These are phyloP conservation scores for Silurus lanzhouensis DNA, from an alignment of 2,797 vertebrate genomes.

Conservation along the genomic window DNA sequence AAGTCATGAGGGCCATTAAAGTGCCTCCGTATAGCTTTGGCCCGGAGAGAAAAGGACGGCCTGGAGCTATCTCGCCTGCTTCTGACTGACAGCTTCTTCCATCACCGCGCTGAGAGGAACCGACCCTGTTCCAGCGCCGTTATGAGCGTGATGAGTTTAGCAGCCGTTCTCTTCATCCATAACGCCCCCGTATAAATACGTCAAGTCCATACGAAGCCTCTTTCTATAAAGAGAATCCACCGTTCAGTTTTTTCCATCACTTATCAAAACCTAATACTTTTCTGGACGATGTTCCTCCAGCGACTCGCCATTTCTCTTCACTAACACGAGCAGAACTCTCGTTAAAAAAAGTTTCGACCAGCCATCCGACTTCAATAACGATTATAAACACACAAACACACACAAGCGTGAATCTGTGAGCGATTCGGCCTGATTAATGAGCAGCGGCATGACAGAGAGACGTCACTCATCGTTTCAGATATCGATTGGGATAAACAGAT, in stretches of 20 bases:
- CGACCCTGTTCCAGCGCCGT: conserved; percentile 42
- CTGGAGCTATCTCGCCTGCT: neutral
- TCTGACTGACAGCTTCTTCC: conserved; percentile 39
- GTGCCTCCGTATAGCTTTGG: neutral
- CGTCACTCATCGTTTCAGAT: neutral
- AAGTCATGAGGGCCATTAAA: neutral
- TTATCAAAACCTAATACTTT: neutral
- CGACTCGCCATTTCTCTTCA: neutral
- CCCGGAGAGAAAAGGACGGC: neutral
- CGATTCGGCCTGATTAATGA: neutral
- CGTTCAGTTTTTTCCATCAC: neutral
- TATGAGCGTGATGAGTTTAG: conserved; percentile 66
- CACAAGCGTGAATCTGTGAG: neutral
- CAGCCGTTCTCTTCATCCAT: conserved; percentile 61
- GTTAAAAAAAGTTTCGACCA: neutral
- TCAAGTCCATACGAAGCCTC: conserved; percentile 10
- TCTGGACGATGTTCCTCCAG: neutral
- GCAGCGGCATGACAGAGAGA: neutral
- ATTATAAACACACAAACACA: neutral
- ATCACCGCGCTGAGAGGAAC: conserved; percentile 43
- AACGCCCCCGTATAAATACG: conserved; percentile 41
- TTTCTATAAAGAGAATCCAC: neutral
- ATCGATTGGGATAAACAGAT: neutral
- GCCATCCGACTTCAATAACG: neutral
- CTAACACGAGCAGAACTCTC: neutral